Percentiles rank a stretch among this genome's conserved stretches.
Evolutionary conservation across 1,140 invertebrate species (phyloP).

Genomic region (Argopecten irradians): DNA sequence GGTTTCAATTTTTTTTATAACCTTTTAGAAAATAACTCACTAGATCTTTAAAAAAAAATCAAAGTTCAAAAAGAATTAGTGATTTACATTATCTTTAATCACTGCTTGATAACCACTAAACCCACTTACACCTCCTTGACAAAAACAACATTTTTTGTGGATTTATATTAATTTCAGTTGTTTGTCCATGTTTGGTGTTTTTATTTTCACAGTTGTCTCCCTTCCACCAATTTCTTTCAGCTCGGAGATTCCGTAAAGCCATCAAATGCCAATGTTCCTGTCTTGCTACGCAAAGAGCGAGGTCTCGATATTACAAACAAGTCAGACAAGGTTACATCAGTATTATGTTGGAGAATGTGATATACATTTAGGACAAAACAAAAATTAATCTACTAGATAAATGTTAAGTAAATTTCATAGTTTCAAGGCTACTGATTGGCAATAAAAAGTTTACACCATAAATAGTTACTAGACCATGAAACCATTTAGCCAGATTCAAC

Average conservation of each 20-base stretch:
- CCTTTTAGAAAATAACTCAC: too few relatives aligned
- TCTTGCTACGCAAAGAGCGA: not conserved
- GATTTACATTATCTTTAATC: not conserved
- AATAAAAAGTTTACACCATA: too few relatives aligned
- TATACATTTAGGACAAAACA: too few relatives aligned
- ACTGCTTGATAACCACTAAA: not conserved
- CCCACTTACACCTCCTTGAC: not conserved
- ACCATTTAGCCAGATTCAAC: too few relatives aligned
- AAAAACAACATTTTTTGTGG: not conserved
- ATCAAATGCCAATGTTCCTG: not conserved
- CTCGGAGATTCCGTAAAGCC: not conserved
- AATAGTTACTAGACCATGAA: too few relatives aligned
- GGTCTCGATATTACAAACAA: not conserved
- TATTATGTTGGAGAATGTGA: too few relatives aligned
- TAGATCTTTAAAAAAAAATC: too few relatives aligned
- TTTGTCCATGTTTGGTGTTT: not conserved
- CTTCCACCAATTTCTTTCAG: not conserved
- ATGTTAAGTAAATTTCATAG: too few relatives aligned
- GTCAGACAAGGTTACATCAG: not conserved
- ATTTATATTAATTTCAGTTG: not conserved
- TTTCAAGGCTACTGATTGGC: too few relatives aligned
- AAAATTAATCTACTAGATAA: too few relatives aligned
- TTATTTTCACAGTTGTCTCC: not conserved
- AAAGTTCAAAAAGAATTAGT: not conserved
- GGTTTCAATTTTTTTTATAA: too few relatives aligned